Evolutionary conservation across 64 coral and sea anemone genomes (phyloP).

Genomic region (Cladopsammia gracilis): DNA sequence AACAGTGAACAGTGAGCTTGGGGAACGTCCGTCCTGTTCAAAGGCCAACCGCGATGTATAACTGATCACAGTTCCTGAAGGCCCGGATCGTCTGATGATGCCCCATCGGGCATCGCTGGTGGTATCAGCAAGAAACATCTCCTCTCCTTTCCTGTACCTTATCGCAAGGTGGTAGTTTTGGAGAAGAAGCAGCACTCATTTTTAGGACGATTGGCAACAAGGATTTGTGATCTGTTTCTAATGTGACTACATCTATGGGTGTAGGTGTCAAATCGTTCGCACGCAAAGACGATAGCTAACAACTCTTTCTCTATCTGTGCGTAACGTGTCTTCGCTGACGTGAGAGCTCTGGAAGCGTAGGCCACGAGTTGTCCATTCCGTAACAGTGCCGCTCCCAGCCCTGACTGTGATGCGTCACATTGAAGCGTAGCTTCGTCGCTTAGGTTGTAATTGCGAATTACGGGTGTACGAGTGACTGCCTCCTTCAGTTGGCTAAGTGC

Average conservation of each 20-base stretch:
- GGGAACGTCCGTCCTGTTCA: not conserved
- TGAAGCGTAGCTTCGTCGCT: not conserved
- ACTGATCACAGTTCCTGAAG: not conserved
- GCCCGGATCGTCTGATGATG: slow-evolving; percentile 1
- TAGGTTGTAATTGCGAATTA: slow-evolving; percentile 41
- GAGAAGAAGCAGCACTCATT: not conserved
- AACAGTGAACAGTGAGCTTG: not conserved
- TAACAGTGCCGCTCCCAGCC: slow-evolving; percentile 6
- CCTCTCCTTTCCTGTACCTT: not conserved
- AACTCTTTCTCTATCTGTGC: slow-evolving; percentile 37
- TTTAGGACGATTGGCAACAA: not conserved
- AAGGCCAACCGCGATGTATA: slow-evolving; percentile 13
- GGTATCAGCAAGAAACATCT: slow-evolving; percentile 12
- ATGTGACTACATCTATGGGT: slow-evolving; percentile 3
- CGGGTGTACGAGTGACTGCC: slow-evolving; percentile 9
- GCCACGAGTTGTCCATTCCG: not conserved
- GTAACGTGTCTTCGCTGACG: not conserved
- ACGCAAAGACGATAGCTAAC: slow-evolving; percentile 21
- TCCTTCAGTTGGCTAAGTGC: slow-evolving; percentile 13
- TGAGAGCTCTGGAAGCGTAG: slow-evolving; percentile 11
- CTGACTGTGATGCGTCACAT: slow-evolving; percentile 18
- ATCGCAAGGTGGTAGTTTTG: slow-evolving; percentile 1
- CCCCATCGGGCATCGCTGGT: not conserved
- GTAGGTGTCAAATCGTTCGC: slow-evolving; percentile 26
- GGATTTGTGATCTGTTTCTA: slow-evolving; percentile 43